A percentile compares a stretch with the other conserved stretches of the same genome.
phyloP scores from a whole-genome alignment of 2,797 vertebrate genomes.

The Saxicola maurus region DNA sequence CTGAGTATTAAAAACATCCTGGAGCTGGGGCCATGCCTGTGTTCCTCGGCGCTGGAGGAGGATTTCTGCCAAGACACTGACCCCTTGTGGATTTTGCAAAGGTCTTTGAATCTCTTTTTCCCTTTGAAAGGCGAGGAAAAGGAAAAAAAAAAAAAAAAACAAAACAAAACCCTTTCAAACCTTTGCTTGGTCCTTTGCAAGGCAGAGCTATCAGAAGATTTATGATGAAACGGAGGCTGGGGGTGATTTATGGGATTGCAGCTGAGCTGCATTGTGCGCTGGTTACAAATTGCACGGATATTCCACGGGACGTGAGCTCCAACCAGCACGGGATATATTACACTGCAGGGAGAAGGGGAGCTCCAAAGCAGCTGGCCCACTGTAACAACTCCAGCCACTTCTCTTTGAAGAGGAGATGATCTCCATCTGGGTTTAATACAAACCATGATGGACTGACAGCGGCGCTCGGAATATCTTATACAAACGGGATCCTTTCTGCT shows the following conservation, averaged over 20 bases:
- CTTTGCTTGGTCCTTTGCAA: neutral
- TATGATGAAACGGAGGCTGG: slow-evolving; percentile 28
- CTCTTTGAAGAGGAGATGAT: slow-evolving; percentile 69
- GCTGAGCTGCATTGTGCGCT: neutral
- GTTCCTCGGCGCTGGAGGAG: neutral
- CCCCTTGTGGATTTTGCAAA: slow-evolving; percentile 64
- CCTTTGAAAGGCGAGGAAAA: neutral
- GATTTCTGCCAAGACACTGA: slow-evolving; percentile 70
- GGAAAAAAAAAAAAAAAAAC: no score
- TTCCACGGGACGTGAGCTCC: slow-evolving; percentile 24
- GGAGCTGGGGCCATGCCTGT: neutral
- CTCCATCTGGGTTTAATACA: slow-evolving; percentile 79
- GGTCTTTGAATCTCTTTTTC: neutral
- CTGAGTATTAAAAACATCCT: slow-evolving; percentile 4
- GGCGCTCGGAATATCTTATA: slow-evolving; percentile 1
- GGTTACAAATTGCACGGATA: slow-evolving; percentile 39
- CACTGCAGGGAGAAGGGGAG: slow-evolving; percentile 50
- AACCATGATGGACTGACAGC: slow-evolving; percentile 46
- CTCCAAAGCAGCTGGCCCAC: slow-evolving; percentile 59
- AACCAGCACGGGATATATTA: slow-evolving; percentile 22
- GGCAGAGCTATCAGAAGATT: slow-evolving; percentile 19
- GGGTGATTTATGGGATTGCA: slow-evolving; percentile 43
- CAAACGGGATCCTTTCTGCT: neutral
- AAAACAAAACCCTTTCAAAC: neutral
- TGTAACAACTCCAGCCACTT: slow-evolving; percentile 55